A percentile compares a stretch with the other conserved stretches of the same genome.
Conservation (phyloP, 1,140 invertebrate species). For the Anthonomus grandis region DNA sequence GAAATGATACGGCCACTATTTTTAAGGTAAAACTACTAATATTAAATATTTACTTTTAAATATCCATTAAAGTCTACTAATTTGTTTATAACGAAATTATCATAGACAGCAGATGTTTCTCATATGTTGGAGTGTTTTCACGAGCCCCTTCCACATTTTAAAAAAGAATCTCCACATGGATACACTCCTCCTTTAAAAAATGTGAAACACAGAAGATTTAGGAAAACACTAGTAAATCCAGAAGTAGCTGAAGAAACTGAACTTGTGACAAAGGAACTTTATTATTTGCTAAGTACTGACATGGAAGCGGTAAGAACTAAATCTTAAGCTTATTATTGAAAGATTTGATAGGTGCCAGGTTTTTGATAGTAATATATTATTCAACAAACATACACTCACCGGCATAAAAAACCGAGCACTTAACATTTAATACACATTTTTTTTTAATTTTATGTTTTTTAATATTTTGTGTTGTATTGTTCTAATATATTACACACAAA, state of each 20-base stretch:
- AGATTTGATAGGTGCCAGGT: too few relatives aligned
- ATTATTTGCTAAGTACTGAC: conserved; percentile 41
- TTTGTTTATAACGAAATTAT: background rate
- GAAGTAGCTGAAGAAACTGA: conserved; percentile 35
- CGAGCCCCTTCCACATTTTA: conserved; percentile 16
- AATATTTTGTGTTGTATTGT: too few relatives aligned
- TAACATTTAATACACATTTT: too few relatives aligned
- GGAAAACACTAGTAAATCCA: conserved; percentile 40
- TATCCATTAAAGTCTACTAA: background rate
- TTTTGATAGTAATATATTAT: too few relatives aligned
- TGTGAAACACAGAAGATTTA: conserved; percentile 38
- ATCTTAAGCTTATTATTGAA: too few relatives aligned
- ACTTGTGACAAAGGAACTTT: conserved; percentile 40
- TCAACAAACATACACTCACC: too few relatives aligned
- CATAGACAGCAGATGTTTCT: conserved; percentile 40
- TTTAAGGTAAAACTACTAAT: conserved; percentile 35
- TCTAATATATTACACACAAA: too few relatives aligned
- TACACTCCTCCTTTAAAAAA: conserved; percentile 43
- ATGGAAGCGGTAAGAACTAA: conserved; percentile 42
- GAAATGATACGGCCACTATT: conserved; percentile 29
- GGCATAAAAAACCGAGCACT: background rate
- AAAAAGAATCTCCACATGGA: conserved; percentile 33
- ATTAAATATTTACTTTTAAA: background rate
- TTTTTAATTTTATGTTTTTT: too few relatives aligned
- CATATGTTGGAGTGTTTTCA: conserved; percentile 37